Percentiles rank a stretch among this genome's conserved stretches.
Evolutionary conservation across 2,113 vertebrate species (phyloP).

Genomic region (Ptilorrhoa leucosticta): DNA sequence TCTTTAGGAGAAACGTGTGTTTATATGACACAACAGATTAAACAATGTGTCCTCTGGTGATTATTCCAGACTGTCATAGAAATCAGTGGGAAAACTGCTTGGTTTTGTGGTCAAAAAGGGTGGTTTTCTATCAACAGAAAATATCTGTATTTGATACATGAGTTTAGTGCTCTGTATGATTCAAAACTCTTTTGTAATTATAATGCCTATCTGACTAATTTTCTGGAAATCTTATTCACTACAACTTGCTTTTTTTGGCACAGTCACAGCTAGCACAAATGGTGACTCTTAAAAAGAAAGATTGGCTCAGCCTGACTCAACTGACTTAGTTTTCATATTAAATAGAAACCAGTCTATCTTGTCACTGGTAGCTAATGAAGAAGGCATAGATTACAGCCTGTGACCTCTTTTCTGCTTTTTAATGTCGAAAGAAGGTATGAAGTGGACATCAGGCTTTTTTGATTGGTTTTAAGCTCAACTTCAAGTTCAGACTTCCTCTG

Average conservation of each 20-base stretch:
- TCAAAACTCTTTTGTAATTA: not conserved
- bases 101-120: not conserved
- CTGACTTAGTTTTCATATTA: not conserved
- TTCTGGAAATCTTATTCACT: not conserved
- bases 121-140: not conserved
- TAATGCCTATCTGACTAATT: not conserved
- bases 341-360: not conserved
- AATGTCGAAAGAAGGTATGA: not conserved
- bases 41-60: not conserved
- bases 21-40: not conserved
- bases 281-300: not conserved
- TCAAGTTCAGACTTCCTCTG: not conserved
- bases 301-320: constrained; percentile 1
- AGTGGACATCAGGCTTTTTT: not conserved
- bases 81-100: not conserved
- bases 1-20: not conserved
- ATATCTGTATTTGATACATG: not conserved
- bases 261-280: not conserved
- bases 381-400: not conserved
- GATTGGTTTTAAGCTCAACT: not conserved
- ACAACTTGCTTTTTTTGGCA: not conserved
- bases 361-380: not conserved
- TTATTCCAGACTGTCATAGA: not conserved
- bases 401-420: constrained; percentile 19
- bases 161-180: not conserved